Base-by-base conservation (phyloP, 64 coral and sea anemone species). In the Astreopora myriophthalma region DNA sequence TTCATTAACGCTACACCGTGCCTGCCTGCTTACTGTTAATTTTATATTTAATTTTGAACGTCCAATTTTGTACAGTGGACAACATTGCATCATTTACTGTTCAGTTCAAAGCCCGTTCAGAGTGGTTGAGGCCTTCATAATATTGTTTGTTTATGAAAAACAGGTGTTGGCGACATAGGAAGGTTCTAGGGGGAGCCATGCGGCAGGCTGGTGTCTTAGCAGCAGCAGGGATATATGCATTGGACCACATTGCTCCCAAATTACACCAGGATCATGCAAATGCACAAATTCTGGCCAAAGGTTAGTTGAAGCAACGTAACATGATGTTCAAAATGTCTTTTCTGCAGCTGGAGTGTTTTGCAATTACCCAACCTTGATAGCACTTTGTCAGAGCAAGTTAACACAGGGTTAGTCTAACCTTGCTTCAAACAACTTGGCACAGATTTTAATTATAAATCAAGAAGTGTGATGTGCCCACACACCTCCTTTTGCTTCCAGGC, bases 101-200 rank as follows among this genome's bases (percentile, higher is more conserved):
- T 46, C 11, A 5, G 5, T 5, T 58, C 9, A 11, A 5, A 58
- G 5, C 52, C 52, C 13, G 17, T 58, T 58, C 10, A 58, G 10
- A 58, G 52, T 58, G 17, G 0, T 58, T 64, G 22, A 64, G 1
- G 7, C n/a, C n/a, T 0, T 2, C 61, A 17, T 26, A 7, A 8
- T 12, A 9, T 5, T 26, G 24, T 68, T 67, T 24, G 34, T 24
- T 11, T 23, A 34, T 46, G 28, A 37, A 4, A 36, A 58, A 22
- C 62, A 96, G 95, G 74, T 96, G 95, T 33, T 30, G 70, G 38
- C 67, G 79, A 30, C 91, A 86, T 14, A 93, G 95, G 23, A 96
- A 96, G 73, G 91, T 84, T 40, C 79, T 96, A 14, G 95, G 95
- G 12, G 95, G 95, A 89, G 95, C 87, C 24, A 96, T 96, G 95